A percentile compares a stretch with the other conserved stretches of the same genome.
These are phyloP conservation scores for Nansenia antarctica DNA, from an alignment of 2,113 vertebrate genomes.

Conservation along the genomic window DNA sequence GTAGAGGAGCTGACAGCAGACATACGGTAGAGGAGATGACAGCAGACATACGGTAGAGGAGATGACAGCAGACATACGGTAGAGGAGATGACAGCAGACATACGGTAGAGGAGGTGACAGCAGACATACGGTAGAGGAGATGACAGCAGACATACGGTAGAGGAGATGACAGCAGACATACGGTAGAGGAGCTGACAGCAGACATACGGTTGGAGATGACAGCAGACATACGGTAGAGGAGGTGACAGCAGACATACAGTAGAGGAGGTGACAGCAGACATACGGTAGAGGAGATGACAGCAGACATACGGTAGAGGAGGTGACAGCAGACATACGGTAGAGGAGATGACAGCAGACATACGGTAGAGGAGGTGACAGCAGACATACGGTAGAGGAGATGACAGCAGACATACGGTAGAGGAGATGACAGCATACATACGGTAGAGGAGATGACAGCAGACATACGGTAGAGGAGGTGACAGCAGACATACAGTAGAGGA, in stretches of 20 bases:
- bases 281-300: neutral
- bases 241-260: constrained; percentile 2
- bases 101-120: neutral
- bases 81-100: neutral
- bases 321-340: neutral
- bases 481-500: too few species aligned
- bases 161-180: neutral
- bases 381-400: neutral
- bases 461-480: neutral
- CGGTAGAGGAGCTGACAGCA: neutral
- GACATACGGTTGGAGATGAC: too few species aligned
- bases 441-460: neutral
- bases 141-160: neutral
- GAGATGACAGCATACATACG: neutral
- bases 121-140: neutral
- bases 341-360: neutral
- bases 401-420: neutral
- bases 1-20: neutral
- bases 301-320: neutral
- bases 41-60: neutral
- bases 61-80: neutral
- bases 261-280: too few species aligned
- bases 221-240: too few species aligned
- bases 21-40: neutral
- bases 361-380: neutral